Conservation (phyloP, 2,888 invertebrate species). For the Idaea aversata region DNA sequence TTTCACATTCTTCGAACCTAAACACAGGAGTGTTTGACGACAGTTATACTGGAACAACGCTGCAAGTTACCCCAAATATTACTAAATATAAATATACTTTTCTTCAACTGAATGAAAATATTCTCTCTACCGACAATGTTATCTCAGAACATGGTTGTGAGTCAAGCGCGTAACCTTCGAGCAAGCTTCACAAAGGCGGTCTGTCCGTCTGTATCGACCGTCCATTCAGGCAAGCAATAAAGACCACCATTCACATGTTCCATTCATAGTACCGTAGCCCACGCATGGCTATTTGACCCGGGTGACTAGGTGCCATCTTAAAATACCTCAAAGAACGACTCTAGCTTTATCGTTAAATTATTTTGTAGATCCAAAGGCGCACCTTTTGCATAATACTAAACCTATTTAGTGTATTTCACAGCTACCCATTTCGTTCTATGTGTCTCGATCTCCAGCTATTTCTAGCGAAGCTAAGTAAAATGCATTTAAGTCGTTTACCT, state of each 20-base stretch:
- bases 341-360: background rate
- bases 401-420: background rate
- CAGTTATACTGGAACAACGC: no score
- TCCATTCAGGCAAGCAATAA: background rate
- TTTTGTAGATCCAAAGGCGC: background rate
- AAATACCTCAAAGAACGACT: background rate
- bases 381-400: background rate
- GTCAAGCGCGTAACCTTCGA: background rate
- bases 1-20: no score
- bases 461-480: no score
- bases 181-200: background rate
- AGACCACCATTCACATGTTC: background rate
- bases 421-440: no score
- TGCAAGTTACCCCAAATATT: background rate
- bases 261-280: slow-evolving; percentile 1
- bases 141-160: background rate
- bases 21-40: no score
- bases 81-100: background rate
- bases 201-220: background rate
- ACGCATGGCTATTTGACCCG: background rate
- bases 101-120: background rate
- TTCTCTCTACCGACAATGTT: background rate
- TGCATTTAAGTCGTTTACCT: no score
- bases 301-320: background rate
- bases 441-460: no score